phyloP scores from a whole-genome alignment of 2,797 vertebrate genomes.

The Natrix natrix region DNA sequence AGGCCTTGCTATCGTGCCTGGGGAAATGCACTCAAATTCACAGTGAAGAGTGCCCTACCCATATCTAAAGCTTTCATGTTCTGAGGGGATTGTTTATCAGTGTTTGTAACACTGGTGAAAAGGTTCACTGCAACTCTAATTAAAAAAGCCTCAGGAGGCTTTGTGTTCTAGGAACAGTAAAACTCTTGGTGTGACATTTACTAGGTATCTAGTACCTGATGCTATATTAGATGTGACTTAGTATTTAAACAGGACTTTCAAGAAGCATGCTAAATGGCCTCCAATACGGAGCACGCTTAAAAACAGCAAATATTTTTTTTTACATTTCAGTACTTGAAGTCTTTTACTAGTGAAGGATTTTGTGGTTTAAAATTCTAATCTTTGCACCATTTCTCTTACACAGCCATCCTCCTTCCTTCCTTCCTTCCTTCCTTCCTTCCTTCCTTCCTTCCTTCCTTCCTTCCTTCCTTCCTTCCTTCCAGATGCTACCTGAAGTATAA shows the following conservation, averaged over 20 bases:
- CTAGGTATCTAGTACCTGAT: constrained; percentile 15
- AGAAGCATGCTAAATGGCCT: background rate
- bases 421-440: background rate
- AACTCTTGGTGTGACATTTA: constrained; percentile 25
- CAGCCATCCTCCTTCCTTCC: too few species aligned
- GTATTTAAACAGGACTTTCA: constrained; percentile 24
- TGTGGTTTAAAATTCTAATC: background rate
- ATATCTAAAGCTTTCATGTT: constrained; percentile 27
- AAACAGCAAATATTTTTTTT: background rate
- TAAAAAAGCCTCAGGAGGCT: constrained; percentile 28
- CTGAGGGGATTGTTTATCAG: constrained; percentile 40
- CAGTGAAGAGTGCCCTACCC: background rate
- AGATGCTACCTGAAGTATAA: background rate
- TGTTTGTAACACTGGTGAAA: constrained; percentile 34
- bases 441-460: background rate
- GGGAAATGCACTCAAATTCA: constrained; percentile 16
- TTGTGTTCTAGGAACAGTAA: constrained; percentile 16
- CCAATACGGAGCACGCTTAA: background rate
- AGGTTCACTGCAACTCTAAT: constrained; percentile 27
- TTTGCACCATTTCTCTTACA: background rate
- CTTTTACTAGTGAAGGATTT: background rate
- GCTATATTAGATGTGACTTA: constrained; percentile 20
- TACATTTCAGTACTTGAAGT: background rate
- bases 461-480: background rate
- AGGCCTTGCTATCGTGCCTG: background rate